Base-by-base conservation (phyloP, 2,113 vertebrate species). In the Crotalus viridis region DNA sequence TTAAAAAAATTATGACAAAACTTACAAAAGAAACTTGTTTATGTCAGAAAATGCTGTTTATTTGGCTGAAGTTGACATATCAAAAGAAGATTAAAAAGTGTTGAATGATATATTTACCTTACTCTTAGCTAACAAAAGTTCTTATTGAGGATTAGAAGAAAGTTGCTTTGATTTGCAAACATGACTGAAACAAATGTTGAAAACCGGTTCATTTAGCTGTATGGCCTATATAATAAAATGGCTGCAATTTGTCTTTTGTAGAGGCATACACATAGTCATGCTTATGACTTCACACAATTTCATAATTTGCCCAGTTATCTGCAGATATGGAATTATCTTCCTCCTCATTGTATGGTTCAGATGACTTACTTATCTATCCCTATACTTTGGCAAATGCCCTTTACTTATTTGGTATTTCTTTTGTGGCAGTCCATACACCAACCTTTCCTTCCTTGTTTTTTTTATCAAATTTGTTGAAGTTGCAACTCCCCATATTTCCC, bases 61-160 rank as follows among this genome's bases (percentile, higher is more conserved):
- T 97, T 95, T 96, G 96, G 87, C 96, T 97, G 92, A 93, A 97
- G 93, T 96, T 97, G 94, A 93, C 94, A 97, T 96, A 93, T 95
- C 97, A 93, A 86, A 61, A 95, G 26, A 89, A 92, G 94, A 95
- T 93, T 95, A 91, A 92, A 89, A 87, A 96, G 3, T 0, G 93
- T 95, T 0, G 90, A 57, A 95, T 92, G 39, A 3, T 94, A 28
- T 89, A 43, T 88, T 57, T 26, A 93, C 69, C 94, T 93, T 92
- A 92, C 89, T 93, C 54, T 54, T 88, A 93, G 61, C 88, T 89
- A 85, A 97, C 89, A 48, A 93, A 95, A 93, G 88, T 94, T 92
- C 94, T 92, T 92, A 48, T 48, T 22, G 91, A 94, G 88, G 96
- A 94, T 93, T 93, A 39, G 69, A 74, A 74, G 69, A 74, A 39